Conservation (phyloP, 1,140 invertebrate species). For the Diachasmimorpha longicaudata region DNA sequence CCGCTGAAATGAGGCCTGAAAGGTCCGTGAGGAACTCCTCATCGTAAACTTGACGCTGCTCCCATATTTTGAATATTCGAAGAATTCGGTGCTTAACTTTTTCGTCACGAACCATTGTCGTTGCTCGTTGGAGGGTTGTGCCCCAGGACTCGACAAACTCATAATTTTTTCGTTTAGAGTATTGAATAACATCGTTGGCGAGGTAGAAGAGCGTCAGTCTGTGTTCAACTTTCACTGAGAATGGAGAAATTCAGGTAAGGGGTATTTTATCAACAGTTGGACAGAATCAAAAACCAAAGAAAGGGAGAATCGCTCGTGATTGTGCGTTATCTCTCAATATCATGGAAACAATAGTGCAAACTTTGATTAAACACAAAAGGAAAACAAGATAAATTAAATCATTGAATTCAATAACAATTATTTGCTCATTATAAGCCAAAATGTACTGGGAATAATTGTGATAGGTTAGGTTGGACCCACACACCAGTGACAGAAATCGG, state of each 20-base stretch:
- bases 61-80: constrained; percentile 93
- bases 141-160: constrained; percentile 92
- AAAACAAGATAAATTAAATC: no score
- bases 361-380: no score
- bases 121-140: constrained; percentile 87
- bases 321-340: no score
- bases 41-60: constrained; percentile 86
- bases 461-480: no score
- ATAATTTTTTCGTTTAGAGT: constrained; percentile 88
- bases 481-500: no score
- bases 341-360: no score
- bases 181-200: constrained; percentile 96
- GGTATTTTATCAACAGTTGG: not conserved
- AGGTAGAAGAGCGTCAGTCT: constrained; percentile 90
- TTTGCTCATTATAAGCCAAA: no score
- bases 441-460: no score
- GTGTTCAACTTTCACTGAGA: constrained; percentile 81
- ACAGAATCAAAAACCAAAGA: no score
- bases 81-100: constrained; percentile 85
- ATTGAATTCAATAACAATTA: no score
- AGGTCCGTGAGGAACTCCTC: constrained; percentile 86
- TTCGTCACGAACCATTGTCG: constrained; percentile 88
- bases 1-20: constrained; percentile 77
- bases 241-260: not conserved
- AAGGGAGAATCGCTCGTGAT: no score